A percentile compares a stretch with the other conserved stretches of the same genome.
Evolutionary conservation across 2,113 vertebrate species (phyloP).

Genomic region (Dromaius novaehollandiae): DNA sequence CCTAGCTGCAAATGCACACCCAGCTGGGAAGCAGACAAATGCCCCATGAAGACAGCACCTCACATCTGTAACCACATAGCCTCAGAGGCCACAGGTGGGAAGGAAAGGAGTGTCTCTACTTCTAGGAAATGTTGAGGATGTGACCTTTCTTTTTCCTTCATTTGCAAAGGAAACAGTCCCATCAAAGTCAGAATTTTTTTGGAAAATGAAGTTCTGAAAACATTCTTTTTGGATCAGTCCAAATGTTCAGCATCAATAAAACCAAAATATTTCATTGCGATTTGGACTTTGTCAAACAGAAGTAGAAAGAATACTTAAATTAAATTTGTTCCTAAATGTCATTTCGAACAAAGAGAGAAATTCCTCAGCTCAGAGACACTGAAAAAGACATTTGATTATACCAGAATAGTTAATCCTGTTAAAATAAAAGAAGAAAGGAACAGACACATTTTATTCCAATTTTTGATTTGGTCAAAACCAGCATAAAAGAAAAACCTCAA

Average conservation of each 20-base stretch:
- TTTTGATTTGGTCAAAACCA: not conserved
- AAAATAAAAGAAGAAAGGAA: slow-evolving; percentile 32
- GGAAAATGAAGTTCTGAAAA: slow-evolving; percentile 37
- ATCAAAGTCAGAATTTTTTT: not conserved
- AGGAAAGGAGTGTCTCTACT: not conserved
- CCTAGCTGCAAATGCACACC: not conserved
- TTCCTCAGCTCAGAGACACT: slow-evolving; percentile 39
- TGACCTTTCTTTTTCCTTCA: not conserved
- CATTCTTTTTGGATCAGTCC: slow-evolving; percentile 18
- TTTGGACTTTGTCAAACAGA: slow-evolving; percentile 50
- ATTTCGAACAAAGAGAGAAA: slow-evolving; percentile 57
- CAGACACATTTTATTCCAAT: not conserved
- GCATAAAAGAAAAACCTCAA: not conserved
- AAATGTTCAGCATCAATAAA: slow-evolving; percentile 54
- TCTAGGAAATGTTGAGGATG: not conserved
- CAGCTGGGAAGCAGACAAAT: not conserved
- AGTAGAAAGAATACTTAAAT: slow-evolving; percentile 30
- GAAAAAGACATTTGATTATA: slow-evolving; percentile 49
- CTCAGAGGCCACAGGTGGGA: fast-evolving
- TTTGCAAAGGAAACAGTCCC: slow-evolving; percentile 30
- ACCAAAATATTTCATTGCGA: slow-evolving; percentile 11
- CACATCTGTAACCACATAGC: fast-evolving
- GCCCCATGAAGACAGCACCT: not conserved
- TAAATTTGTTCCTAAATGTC: slow-evolving; percentile 48
- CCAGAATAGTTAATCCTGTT: slow-evolving; percentile 46